Evolutionary conservation across 1,140 invertebrate genomes (phyloP), one percentile per base, ranked within the genome.

Genomic region (Ridgeia piscesae): DNA sequence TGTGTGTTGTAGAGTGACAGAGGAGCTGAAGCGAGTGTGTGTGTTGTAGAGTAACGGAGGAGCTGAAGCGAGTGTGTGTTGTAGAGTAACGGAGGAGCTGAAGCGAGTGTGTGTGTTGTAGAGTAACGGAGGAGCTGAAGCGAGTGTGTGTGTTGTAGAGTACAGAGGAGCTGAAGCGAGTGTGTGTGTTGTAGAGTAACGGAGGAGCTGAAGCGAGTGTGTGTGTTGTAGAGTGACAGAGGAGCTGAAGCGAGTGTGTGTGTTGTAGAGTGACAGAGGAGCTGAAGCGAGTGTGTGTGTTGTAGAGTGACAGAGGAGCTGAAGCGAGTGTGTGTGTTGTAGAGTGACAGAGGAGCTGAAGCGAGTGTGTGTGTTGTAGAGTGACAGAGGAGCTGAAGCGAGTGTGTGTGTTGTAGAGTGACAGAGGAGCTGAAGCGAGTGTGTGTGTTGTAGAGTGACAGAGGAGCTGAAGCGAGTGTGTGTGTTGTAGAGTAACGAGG

Each of bases 381-480:
- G 97, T 97, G n/a, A 98, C 97, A 96, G 96, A 97, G 94, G 97
- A 98, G 95, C 96, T 98, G 93, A 97, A 97, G 94, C 96, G 96
- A 90, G 96, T 97, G 33, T 96, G 97, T n/a, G n/a, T n/a, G n/a
- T n/a, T n/a, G n/a, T n/a, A n/a, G n/a, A n/a, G n/a, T n/a, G n/a
- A n/a, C n/a, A n/a, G n/a, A n/a, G 11, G 27, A 21, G 58, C 27
- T 77, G 58, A 21, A 77, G 58, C 27, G 58, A 27, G 27, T 42
- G 48, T 50, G 48, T 50, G 48, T 11, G 0, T 50, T 50, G 48
- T 21, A 50, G 8, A 21, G 8, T 50, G 48, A 21, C n/a, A 21
- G 8, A 50, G 8, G 48, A 8, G 21, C 8, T 50, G 48, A 50
- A 21, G 48, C 11, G 58, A 77, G 2, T 35, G 88, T 33, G 94